Evolutionary conservation across 64 coral and sea anemone genomes (phyloP), one percentile per base, ranked within the genome.

Genomic region (Dendrophyllia cribrosa): DNA sequence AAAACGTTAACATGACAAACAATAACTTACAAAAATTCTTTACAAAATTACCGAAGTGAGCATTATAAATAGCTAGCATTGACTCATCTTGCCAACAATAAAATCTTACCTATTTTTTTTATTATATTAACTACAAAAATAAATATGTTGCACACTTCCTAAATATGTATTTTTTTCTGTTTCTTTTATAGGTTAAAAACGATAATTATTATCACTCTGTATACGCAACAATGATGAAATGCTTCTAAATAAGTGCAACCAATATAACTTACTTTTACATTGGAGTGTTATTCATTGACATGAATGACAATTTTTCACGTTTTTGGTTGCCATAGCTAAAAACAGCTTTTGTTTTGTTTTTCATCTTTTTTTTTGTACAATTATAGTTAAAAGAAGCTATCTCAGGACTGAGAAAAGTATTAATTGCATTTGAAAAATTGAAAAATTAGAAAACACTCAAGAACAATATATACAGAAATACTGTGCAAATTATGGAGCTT

Each of bases 371-470:
- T 55, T 62, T 34, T 9, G 51, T 80, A 80, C 55, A 60, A 20
- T 80, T 80, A 80, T 24, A 44, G 24, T 80, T 80, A 80, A 80
- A 80, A 80, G 55, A 80, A 61, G 77, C 58, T 44, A 80, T 70
- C 21, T 70, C 52, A 58, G 8, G 43, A 21, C 62, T 22, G 44
- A 84, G 43, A 16, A 84, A 67, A 9, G 12, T 63, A 84, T 63
- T n/a, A 14, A 34, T 22, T 65, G 80, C 44, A 67, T 22, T 63
- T 66, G 25, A 84, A 67, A 67, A 84, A 20, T 51, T 84, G 60
- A 68, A 84, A 84, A 84, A 79, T 13, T 24, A 23, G 3, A 67
- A 67, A 84, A 84, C 80, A 84, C 80, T 67, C 43, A 64, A 51
- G 17, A 50, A 22, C 20, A 75, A 10, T 84, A 84, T 84, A 13